Conservation (phyloP, 2,113 vertebrate species). For the Scalopus aquaticus region DNA sequence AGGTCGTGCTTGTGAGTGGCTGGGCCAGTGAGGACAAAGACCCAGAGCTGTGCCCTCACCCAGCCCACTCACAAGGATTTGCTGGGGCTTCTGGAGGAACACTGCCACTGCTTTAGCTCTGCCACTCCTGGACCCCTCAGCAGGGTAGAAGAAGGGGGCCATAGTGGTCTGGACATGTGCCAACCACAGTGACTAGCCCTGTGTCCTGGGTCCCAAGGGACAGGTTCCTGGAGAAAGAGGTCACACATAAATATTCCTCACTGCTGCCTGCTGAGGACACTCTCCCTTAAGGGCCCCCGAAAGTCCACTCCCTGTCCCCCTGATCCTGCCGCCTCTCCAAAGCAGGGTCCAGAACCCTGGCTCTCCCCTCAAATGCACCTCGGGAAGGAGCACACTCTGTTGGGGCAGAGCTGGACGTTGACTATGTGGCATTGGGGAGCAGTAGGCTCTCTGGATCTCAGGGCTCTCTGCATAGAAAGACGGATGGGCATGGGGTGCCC, state of each 20-base stretch:
- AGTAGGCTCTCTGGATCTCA: background rate
- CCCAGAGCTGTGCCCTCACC: background rate
- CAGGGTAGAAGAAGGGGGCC: background rate
- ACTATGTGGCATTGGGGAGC: fast-evolving
- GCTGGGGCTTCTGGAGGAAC: background rate
- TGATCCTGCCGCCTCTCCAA: background rate
- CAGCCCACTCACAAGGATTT: background rate
- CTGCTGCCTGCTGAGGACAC: background rate
- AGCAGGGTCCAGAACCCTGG: background rate
- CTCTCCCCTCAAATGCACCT: fast-evolving
- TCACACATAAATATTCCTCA: background rate
- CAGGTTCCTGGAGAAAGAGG: background rate
- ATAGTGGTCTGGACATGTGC: background rate
- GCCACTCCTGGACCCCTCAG: background rate
- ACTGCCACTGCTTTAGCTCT: background rate
- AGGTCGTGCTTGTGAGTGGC: background rate
- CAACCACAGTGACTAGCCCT: background rate
- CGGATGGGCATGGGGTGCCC: background rate
- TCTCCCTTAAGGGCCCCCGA: background rate
- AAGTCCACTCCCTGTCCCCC: fast-evolving
- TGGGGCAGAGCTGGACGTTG: background rate
- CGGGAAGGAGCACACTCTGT: fast-evolving
- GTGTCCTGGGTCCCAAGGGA: background rate
- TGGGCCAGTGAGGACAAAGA: background rate
- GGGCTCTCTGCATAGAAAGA: background rate